Evolutionary conservation across 2,797 vertebrate genomes (phyloP).

Genomic region (Naso thynnoides): DNA sequence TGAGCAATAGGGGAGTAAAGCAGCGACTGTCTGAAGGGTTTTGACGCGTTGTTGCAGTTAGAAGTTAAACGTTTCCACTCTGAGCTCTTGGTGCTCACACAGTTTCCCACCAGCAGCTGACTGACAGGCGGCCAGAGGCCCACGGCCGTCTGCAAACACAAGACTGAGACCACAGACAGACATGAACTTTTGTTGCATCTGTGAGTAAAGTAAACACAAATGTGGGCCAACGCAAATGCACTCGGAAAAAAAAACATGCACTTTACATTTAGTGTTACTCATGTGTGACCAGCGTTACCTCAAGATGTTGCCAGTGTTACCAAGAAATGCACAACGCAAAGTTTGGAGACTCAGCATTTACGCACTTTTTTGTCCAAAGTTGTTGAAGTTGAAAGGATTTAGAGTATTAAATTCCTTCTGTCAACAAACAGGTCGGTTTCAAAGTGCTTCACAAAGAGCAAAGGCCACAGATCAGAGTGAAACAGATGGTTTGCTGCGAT

Average conservation of each 20-base stretch:
- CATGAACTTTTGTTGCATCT: conserved; percentile 5
- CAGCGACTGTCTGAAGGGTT: background rate
- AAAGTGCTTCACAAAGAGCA: conserved; percentile 15
- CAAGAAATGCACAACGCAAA: too few species aligned
- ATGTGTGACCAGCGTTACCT: background rate
- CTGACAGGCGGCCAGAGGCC: conserved; percentile 30
- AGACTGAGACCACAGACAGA: conserved; percentile 11
- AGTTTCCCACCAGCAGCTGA: conserved; percentile 32
- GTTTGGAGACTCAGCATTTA: background rate
- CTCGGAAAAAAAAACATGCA: background rate
- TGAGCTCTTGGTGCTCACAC: background rate
- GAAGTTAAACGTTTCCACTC: conserved; percentile 17
- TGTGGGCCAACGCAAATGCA: background rate
- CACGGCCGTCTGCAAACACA: conserved; percentile 34
- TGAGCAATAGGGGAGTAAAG: too few species aligned
- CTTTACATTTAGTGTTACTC: too few species aligned
- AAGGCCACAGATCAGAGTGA: background rate
- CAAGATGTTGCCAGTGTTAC: too few species aligned
- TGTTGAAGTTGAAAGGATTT: background rate
- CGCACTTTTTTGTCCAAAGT: too few species aligned
- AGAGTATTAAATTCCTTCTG: conserved; percentile 7
- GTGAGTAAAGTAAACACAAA: conserved; percentile 34
- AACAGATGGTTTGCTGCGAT: too few species aligned
- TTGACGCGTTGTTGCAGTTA: background rate
- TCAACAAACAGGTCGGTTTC: conserved; percentile 36